These are phyloP conservation scores for Sinosuthora webbiana DNA, from an alignment of 2,113 vertebrate species.

Conservation along the genomic window DNA sequence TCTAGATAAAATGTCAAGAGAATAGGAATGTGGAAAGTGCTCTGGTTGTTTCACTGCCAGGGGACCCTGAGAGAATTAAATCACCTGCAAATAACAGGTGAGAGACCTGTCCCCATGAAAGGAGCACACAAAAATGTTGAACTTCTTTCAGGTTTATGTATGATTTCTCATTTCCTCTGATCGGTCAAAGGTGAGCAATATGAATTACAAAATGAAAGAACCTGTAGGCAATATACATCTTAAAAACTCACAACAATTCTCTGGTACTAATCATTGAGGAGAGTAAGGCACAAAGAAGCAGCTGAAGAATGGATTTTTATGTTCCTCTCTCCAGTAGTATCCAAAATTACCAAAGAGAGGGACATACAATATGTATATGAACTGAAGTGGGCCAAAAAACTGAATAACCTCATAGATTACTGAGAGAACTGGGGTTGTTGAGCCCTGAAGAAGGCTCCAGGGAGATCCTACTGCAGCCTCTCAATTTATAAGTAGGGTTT, in stretches of 20 bases:
- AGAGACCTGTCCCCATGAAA: background rate
- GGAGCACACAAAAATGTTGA: background rate
- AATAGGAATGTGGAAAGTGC: background rate
- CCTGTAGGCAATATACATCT: background rate
- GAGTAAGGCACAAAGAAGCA: background rate
- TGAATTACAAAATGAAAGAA: background rate
- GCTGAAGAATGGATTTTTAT: background rate
- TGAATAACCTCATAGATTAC: background rate
- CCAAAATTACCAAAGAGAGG: background rate
- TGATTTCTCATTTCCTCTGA: background rate
- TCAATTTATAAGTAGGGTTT: background rate
- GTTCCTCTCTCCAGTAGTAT: background rate
- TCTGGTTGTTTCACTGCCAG: background rate
- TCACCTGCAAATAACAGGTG: background rate
- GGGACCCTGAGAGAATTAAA: background rate
- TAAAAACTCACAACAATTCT: background rate
- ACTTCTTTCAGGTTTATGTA: background rate
- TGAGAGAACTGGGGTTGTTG: background rate
- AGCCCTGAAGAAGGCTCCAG: background rate
- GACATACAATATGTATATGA: background rate
- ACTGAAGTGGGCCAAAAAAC: background rate
- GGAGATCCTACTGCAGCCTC: background rate
- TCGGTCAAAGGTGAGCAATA: background rate
- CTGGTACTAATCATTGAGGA: background rate
- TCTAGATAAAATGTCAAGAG: background rate